Conservation (phyloP, 23 tunicate genomes). For the Halocynthia roretzi region DNA sequence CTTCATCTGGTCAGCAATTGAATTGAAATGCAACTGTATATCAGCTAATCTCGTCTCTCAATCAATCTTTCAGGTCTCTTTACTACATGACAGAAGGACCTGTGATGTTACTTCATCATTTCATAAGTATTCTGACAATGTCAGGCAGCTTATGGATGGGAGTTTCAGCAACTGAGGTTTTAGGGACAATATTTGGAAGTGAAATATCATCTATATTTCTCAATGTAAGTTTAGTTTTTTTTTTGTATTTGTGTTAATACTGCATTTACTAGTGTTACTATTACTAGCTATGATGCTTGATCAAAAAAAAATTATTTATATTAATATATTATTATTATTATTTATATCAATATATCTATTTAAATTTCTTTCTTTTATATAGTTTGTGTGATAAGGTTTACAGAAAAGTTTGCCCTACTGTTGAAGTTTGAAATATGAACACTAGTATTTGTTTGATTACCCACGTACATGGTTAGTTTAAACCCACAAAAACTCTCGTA, state of each 20-base stretch:
- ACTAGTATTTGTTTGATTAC: too few relatives aligned
- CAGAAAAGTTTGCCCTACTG: too few relatives aligned
- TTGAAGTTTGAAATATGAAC: too few relatives aligned
- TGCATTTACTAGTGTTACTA: too few relatives aligned
- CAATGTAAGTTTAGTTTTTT: slow-evolving; percentile 34
- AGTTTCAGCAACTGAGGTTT: slow-evolving; percentile 58
- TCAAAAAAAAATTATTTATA: too few relatives aligned
- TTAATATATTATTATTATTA: too few relatives aligned
- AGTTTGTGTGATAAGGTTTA: too few relatives aligned
- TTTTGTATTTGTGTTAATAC: not conserved
- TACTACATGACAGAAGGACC: slow-evolving; percentile 62
- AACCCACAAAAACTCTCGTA: not conserved
- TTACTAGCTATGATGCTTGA: too few relatives aligned
- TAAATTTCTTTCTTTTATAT: too few relatives aligned
- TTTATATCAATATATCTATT: too few relatives aligned
- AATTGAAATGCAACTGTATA: too few relatives aligned
- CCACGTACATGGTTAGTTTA: not conserved
- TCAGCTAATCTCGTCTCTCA: not conserved
- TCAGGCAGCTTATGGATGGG: slow-evolving; percentile 32
- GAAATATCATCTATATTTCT: slow-evolving; percentile 64
- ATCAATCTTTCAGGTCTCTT: slow-evolving; percentile 35
- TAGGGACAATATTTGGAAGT: slow-evolving; percentile 72
- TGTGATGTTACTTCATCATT: slow-evolving; percentile 69
- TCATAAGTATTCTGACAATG: slow-evolving; percentile 56
- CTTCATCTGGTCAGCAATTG: slow-evolving; percentile 41